Percentiles rank a stretch among this genome's conserved stretches.
These are phyloP conservation scores for Aplochiton taeniatus DNA, from an alignment of 2,797 vertebrate genomes.

Conservation along the genomic window DNA sequence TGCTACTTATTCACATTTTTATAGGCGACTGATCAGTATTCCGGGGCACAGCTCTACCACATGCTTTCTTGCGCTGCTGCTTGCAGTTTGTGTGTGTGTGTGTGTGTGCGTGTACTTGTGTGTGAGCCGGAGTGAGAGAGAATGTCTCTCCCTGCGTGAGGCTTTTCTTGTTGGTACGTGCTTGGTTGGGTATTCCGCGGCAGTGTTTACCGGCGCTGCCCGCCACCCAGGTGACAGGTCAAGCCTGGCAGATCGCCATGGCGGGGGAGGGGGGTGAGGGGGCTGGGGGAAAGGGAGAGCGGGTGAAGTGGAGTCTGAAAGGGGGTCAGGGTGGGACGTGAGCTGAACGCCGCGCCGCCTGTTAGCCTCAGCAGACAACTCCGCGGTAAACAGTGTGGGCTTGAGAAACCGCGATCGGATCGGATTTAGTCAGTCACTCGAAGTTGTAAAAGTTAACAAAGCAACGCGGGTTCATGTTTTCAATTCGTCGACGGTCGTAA, in stretches of 20 bases:
- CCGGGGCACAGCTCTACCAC: conserved; percentile 15
- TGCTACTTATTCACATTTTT: background rate
- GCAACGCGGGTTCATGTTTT: no score
- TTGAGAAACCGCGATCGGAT: no score
- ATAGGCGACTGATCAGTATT: conserved; percentile 26
- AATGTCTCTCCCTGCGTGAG: conserved; percentile 17
- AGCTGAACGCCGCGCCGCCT: conserved; percentile 38
- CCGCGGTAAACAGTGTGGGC: conserved; percentile 34
- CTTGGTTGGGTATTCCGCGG: conserved; percentile 15
- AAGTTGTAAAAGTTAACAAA: no score
- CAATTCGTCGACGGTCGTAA: no score
- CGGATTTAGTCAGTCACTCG: no score
- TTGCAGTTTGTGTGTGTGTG: background rate
- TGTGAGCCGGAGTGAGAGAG: conserved; percentile 38
- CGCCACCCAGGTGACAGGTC: conserved; percentile 61
- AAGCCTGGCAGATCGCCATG: conserved; percentile 48
- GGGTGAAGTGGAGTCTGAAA: conserved; percentile 55
- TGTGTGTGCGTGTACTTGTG: conserved; percentile 7
- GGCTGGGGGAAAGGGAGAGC: conserved; percentile 29
- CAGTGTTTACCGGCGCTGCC: conserved; percentile 47
- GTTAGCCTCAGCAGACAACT: conserved; percentile 41
- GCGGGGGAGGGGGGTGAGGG: conserved; percentile 49
- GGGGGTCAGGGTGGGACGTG: conserved; percentile 54
- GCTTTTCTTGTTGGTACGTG: background rate
- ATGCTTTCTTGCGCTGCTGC: conserved; percentile 30